Evolutionary conservation across 2,797 vertebrate species (phyloP), one percentile per base, ranked within the genome.

Genomic region (Eleutherodactylus coqui): DNA sequence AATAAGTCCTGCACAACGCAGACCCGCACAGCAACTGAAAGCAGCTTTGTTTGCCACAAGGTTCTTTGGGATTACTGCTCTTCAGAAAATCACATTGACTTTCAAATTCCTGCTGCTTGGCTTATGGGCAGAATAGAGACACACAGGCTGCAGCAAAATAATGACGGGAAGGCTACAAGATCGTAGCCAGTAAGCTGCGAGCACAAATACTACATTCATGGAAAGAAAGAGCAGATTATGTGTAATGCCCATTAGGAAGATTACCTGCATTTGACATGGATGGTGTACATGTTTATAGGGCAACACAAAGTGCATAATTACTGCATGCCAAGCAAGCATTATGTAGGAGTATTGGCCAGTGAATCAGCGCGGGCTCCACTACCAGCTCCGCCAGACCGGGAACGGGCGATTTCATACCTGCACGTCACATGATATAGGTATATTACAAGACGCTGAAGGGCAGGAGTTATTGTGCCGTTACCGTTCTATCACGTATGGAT

Each of bases 1-100:
- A 60, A 90, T 69, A 24, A 82, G 81, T 88, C 70, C 82, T 16
- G 75, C 21, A 82, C 0, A 88, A 72, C 49, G 85, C 86, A 87
- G 85, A 76, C 85, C 78, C 29, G 88, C 76, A 90, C 32, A 91
- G 78, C 43, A 88, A 75, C 45, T 90, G 43, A 88, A 90, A 89
- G 89, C 5, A 88, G 43, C 21, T 91, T 90, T 90, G 69, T 88
- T 86, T 91, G 62, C 24, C 90, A 84, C 21, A 88, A 85, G 67
- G 45, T 53, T 89, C 88, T 83, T 88, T 88, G 79, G 38, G n/a
- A 43, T 60, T 64, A 45, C 51, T 79, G 43, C 70, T 75, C 69
- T 89, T 90, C 67, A 87, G 79, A 89, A 91, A 85, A 84, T 49
- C 38, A 88, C 89, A 84, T 49, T 85, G 87, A 89, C 38, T 85